Base-by-base conservation (phyloP, 2,888 invertebrate species). In the Conomelus anceps region DNA sequence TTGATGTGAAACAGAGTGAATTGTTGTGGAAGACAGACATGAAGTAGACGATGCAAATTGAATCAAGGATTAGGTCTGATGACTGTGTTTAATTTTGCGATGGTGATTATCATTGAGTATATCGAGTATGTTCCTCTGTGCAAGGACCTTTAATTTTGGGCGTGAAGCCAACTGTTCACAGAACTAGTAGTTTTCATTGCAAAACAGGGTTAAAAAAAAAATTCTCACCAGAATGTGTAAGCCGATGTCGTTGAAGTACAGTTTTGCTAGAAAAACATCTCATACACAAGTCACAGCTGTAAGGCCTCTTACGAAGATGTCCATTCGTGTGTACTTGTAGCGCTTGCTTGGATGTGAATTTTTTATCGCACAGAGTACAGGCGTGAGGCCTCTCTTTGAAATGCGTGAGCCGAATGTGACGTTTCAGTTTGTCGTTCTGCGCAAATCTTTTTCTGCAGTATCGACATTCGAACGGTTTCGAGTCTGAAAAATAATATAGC, bases 261-360 rank as follows among this genome's bases (percentile, higher is more conserved):
- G 23, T 89, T 6, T 34, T 23, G 23, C 41, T 88, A 22, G 88
- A 88, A 86, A 88, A 89, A 34, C 86, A 41, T n/a, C 89, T 22
- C n/a, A 63, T 34, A 17, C 89, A 89, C 13, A 88, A 23, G 86
- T 89, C 89, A 24, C 89, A 89, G 1, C 34, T 26, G 88, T 24
- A 88, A 11, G 23, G 23, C 22, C 88, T 88, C 22, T 22, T 22
- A 93, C 94, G 93, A 86, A 93, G 92, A 91, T 94, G 94, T 85
- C 93, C 92, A 0, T 93, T 92, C 26, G 93, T 90, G 91, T 94
- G 94, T 22, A 94, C 92, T 41, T 93, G 91, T 4, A 94, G 92
- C 91, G 94, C 94, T 90, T 93, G 94, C 90, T 93, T 93, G 0
- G 93, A 93, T 17, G 93, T 91, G 90, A 94, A 94, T 41, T 93